Percentiles rank a stretch among this genome's conserved stretches.
These are phyloP conservation scores for Plagodis dolabraria DNA, from an alignment of 2,888 invertebrate species.

Conservation along the genomic window DNA sequence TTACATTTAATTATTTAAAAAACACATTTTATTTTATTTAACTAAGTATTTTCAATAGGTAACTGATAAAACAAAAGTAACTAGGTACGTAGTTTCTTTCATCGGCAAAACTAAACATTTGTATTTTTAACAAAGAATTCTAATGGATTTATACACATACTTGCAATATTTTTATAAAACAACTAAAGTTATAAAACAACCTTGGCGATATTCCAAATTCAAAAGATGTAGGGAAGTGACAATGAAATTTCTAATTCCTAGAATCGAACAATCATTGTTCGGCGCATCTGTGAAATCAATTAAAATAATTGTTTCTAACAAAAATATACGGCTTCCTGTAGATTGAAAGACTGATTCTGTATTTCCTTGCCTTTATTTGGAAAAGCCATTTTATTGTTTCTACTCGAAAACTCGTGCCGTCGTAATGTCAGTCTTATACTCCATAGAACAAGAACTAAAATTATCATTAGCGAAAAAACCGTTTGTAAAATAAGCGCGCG, in stretches of 20 bases:
- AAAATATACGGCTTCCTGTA: constrained; percentile 77
- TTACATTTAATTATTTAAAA: too few relatives aligned
- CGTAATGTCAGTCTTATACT: constrained; percentile 38
- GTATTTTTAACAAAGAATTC: too few relatives aligned
- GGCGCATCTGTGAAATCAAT: constrained; percentile 73
- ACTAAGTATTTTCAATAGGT: too few relatives aligned
- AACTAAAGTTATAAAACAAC: background rate
- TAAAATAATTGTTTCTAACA: constrained; percentile 79
- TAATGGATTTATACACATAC: too few relatives aligned
- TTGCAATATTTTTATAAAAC: too few relatives aligned
- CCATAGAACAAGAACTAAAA: constrained; percentile 8
- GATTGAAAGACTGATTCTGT: constrained; percentile 72
- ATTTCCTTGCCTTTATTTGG: constrained; percentile 65
- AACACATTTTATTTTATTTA: too few relatives aligned
- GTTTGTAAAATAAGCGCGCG: constrained; percentile 28
- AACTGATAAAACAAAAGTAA: too few relatives aligned
- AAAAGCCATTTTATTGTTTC: constrained; percentile 38
- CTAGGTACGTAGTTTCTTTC: too few relatives aligned
- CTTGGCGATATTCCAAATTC: constrained; percentile 32
- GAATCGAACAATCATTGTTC: constrained; percentile 38
- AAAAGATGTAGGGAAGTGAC: constrained; percentile 46
- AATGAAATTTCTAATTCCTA: constrained; percentile 20
- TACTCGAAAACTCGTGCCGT: constrained; percentile 6
- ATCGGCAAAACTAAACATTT: too few relatives aligned
- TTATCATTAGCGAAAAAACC: constrained; percentile 9